Evolutionary conservation across 2,888 invertebrate genomes (phyloP), one percentile per base, ranked within the genome.

Genomic region (Leptinotarsa rubiginosa): DNA sequence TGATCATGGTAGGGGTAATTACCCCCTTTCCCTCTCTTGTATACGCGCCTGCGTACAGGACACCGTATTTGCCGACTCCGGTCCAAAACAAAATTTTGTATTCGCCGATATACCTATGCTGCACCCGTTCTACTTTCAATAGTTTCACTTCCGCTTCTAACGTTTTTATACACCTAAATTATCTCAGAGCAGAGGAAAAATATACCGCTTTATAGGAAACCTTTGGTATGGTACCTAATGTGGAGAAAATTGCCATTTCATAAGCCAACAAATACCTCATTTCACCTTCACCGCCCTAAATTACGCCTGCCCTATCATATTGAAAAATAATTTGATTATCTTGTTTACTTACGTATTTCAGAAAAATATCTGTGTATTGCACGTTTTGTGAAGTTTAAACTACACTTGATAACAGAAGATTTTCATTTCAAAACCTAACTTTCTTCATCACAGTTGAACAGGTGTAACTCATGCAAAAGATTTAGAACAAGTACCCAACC

Each of bases 101-200:
- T 49, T 49, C 49, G 15, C 49, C 49, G 49, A 49, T 49, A 49
- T 49, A 49, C 49, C 47, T 47, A 47, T 47, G 47, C 47, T 47
- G 47, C 47, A 47, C 47, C 47, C 47, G 47, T 47, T 47, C 49
- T 49, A 49, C 13, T 49, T 49, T 49, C 49, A 49, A 49, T 15
- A 49, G 49, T 49, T 49, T 49, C 49, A 49, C 49, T 49, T 49
- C 49, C 49, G 49, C 49, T 49, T 49, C 49, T 49, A 49, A 49
- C 49, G 49, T 49, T 49, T 49, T 49, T 15, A 49, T 49, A 49
- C 49, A 49, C 49, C 49, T 49, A 13, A 49, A 49, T 49, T 49
- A 49, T 49, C 49, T 49, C 49, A 49, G 49, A 49, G 49, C 49
- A 49, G 49, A 15, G 49, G 16, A 49, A 49, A 49, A 49, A 49